Percentiles rank a stretch among this genome's conserved stretches.
phyloP scores from a whole-genome alignment of 1,140 invertebrate species.

The Chelonus insularis region DNA sequence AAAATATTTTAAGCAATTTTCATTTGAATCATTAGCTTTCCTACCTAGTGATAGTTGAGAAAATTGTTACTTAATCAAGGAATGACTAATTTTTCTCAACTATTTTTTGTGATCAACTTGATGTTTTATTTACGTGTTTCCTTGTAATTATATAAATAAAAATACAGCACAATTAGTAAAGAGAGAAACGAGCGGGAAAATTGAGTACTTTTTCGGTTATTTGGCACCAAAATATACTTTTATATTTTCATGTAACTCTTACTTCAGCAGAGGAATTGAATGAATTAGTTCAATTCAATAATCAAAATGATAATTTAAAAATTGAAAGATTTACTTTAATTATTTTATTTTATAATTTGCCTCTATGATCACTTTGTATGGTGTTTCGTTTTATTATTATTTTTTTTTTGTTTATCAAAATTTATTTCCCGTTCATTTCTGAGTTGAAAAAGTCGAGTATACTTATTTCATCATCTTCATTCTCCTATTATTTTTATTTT shows the following conservation, averaged over 20 bases:
- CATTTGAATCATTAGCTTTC: conserved; percentile 1
- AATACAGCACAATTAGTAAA: no score
- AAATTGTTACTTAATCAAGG: conserved; percentile 10
- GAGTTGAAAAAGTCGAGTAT: not conserved
- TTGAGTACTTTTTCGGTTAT: conserved; percentile 1
- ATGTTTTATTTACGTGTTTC: not conserved
- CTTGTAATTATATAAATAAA: not conserved
- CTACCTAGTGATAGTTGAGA: conserved; percentile 10
- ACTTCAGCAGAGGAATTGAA: not conserved
- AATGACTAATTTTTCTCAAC: conserved; percentile 8
- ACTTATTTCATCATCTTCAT: not conserved
- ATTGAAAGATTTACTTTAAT: not conserved
- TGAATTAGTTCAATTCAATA: no score
- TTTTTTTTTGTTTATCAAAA: not conserved
- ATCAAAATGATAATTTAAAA: no score
- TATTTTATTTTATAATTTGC: not conserved
- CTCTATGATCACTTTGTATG: no score
- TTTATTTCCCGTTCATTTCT: conserved; percentile 1
- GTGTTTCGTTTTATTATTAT: not conserved
- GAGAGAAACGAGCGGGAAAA: not conserved
- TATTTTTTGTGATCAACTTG: not conserved
- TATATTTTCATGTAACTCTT: not conserved
- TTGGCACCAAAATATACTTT: conserved; percentile 15
- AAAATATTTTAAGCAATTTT: conserved; percentile 12
- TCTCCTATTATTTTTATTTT: not conserved